Evolutionary conservation across 2,797 vertebrate species (phyloP).

Genomic region (Hephaestus fuliginosus): DNA sequence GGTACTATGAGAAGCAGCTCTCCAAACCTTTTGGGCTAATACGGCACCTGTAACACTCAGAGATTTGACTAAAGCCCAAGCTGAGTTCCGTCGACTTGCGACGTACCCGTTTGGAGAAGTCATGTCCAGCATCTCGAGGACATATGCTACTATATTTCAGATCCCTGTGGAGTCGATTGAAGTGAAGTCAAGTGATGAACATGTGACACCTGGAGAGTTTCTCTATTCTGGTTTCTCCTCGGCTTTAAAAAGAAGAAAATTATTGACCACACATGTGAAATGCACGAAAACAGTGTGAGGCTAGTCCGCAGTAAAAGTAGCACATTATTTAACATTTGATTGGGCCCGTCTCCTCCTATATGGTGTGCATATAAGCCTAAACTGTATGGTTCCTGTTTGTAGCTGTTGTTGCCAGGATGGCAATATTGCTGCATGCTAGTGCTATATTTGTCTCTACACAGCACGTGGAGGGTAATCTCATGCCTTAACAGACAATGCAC

Average conservation of each 20-base stretch:
- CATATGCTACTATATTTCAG: slow-evolving; percentile 58
- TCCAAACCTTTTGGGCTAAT: slow-evolving; percentile 73
- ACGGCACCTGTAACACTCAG: slow-evolving; percentile 63
- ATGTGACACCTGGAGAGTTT: slow-evolving; percentile 34
- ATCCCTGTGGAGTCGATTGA: slow-evolving; percentile 52
- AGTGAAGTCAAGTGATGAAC: slow-evolving; percentile 48
- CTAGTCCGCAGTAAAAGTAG: slow-evolving; percentile 74
- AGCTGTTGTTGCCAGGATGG: slow-evolving; percentile 79
- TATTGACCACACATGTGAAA: slow-evolving; percentile 15
- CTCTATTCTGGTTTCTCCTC: slow-evolving; percentile 38
- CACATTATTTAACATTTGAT: slow-evolving; percentile 78
- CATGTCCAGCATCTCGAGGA: slow-evolving; percentile 48
- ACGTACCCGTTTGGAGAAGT: slow-evolving; percentile 39
- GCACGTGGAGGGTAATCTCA: slow-evolving; percentile 84
- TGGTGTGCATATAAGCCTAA: slow-evolving; percentile 78
- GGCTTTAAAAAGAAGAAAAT: slow-evolving; percentile 6
- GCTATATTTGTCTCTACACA: slow-evolving; percentile 84
- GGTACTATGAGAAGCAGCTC: slow-evolving; percentile 84
- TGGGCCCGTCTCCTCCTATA: slow-evolving; percentile 65
- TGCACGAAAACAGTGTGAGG: slow-evolving; percentile 26
- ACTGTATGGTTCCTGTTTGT: slow-evolving; percentile 78
- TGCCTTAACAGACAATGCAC: slow-evolving; percentile 86
- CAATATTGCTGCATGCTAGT: slow-evolving; percentile 82
- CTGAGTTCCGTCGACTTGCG: slow-evolving; percentile 54
- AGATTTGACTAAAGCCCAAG: slow-evolving; percentile 50